These are phyloP conservation scores for Myrmophylax atrothorax DNA, from an alignment of 2,113 vertebrate genomes.

Conservation along the genomic window DNA sequence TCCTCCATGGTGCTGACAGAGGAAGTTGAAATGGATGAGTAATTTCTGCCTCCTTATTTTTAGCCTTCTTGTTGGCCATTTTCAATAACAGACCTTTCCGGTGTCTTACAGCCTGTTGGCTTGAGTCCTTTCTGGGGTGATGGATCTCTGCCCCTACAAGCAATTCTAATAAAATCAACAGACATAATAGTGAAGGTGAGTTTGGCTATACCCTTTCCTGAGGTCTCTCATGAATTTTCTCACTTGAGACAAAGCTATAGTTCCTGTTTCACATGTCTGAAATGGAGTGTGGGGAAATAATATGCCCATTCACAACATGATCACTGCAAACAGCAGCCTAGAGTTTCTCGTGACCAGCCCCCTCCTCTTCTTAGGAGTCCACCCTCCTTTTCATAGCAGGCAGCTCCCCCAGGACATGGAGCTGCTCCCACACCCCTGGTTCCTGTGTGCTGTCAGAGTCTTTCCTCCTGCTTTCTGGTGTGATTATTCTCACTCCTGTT, in stretches of 20 bases:
- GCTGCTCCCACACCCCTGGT: neutral
- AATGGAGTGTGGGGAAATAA: neutral
- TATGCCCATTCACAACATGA: neutral
- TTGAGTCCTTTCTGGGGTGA: neutral
- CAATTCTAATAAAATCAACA: neutral
- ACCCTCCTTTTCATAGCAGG: neutral
- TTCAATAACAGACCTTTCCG: neutral
- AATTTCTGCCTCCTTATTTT: conserved; percentile 42
- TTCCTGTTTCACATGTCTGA: neutral
- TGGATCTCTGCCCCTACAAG: neutral
- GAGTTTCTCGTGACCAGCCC: neutral
- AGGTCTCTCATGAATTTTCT: neutral
- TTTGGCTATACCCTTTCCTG: neutral
- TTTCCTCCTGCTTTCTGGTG: conserved; percentile 20
- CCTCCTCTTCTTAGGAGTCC: neutral
- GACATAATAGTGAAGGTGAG: neutral
- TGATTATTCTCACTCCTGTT: conserved; percentile 59
- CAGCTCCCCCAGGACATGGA: neutral
- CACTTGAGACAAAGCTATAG: neutral
- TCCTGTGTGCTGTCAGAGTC: neutral
- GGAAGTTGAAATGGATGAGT: conserved; percentile 39
- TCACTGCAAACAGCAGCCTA: neutral
- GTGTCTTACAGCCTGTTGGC: neutral
- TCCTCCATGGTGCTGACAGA: conserved; percentile 31
- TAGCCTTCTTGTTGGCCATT: conserved; percentile 9